A percentile compares a stretch with the other conserved stretches of the same genome.
These are phyloP conservation scores for Drosophila neoperkinsi DNA, from an alignment of 2,888 invertebrate species.

Conservation along the genomic window DNA sequence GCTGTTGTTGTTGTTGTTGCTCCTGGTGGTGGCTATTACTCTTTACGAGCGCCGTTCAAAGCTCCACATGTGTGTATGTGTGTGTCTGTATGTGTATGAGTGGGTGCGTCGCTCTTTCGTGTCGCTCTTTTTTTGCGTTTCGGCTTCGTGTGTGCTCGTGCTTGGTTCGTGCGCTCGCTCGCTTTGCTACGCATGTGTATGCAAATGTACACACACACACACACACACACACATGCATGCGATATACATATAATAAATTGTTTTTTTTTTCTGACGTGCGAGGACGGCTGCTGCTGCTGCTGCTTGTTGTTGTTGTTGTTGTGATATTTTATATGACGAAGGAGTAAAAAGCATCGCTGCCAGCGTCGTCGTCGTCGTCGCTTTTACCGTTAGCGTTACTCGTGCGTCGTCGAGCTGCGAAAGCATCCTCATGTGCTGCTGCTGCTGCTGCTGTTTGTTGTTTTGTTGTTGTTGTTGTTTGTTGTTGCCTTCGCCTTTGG, in stretches of 20 bases:
- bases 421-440: constrained; percentile 70
- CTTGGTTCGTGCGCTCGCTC: constrained; percentile 51
- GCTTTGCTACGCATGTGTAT: constrained; percentile 75
- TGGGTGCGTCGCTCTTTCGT: constrained; percentile 68
- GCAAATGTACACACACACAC: constrained; percentile 56
- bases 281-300: constrained; percentile 56
- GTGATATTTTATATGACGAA: constrained; percentile 78
- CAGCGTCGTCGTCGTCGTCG: constrained; percentile 37
- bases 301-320: constrained; percentile 45
- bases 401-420: constrained; percentile 32
- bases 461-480: constrained; percentile 51
- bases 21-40: constrained; percentile 75
- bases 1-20: constrained; percentile 23
- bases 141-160: constrained; percentile 27
- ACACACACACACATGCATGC: not conserved
- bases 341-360: constrained; percentile 68
- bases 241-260: constrained; percentile 49
- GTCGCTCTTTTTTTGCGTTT: constrained; percentile 58
- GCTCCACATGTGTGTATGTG: constrained; percentile 67
- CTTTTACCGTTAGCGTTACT: constrained; percentile 46
- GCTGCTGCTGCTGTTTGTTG: not conserved
- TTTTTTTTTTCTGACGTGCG: constrained; percentile 81
- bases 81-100: constrained; percentile 39
- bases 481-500: constrained; percentile 62
- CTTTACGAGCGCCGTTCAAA: constrained; percentile 65